These are phyloP conservation scores for Leptosomus discolor DNA, from an alignment of 2,113 vertebrate species.

Conservation along the genomic window DNA sequence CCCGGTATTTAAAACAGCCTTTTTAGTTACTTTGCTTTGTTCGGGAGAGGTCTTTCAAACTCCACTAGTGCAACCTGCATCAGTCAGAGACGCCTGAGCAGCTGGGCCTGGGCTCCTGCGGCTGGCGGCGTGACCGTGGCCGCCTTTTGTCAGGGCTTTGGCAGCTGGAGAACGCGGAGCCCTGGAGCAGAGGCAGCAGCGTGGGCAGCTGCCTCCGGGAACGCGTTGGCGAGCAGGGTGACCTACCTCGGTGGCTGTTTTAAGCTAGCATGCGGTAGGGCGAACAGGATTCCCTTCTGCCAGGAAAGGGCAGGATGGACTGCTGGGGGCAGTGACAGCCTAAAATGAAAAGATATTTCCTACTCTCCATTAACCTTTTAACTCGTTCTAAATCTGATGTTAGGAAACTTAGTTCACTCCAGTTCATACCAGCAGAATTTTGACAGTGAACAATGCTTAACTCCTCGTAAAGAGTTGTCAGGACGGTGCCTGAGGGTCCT, in stretches of 20 bases:
- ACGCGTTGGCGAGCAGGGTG: rapidly evolving
- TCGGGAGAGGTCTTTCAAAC: not conserved
- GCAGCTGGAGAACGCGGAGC: too few species aligned
- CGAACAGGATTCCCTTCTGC: conserved; percentile 1
- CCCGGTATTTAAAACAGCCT: not conserved
- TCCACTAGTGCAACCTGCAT: too few species aligned
- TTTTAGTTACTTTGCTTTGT: not conserved
- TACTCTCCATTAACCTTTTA: not conserved
- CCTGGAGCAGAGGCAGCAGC: not conserved
- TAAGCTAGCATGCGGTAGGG: not conserved
- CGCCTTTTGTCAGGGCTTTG: too few species aligned
- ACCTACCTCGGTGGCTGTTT: not conserved
- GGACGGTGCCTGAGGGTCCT: not conserved
- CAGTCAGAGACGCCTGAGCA: too few species aligned
- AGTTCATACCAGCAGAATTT: not conserved
- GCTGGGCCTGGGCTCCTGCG: too few species aligned
- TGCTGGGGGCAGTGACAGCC: conserved; percentile 19
- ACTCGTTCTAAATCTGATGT: not conserved
- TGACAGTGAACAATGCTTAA: not conserved
- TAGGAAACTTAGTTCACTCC: not conserved
- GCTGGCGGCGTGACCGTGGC: too few species aligned
- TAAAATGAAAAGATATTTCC: not conserved
- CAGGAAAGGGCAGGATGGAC: conserved; percentile 33
- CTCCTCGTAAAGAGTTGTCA: not conserved
- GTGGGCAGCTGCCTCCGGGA: not conserved